Evolutionary conservation across 2,113 vertebrate species (phyloP), one percentile per base, ranked within the genome.

Genomic region (Coptodon rendalli): DNA sequence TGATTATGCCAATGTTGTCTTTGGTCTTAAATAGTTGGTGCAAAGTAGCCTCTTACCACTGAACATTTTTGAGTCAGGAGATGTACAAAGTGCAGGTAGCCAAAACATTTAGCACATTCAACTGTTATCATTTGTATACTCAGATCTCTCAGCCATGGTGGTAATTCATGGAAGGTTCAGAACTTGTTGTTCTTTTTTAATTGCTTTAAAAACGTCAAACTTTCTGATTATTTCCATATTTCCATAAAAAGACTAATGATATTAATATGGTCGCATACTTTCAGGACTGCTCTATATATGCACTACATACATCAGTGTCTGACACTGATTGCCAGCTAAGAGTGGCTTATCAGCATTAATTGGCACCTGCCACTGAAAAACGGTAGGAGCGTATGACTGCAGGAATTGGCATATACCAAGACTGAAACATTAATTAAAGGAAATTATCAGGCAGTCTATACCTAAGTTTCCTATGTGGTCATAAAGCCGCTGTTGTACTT

Each of bases 1-100:
- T 43, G 36, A 71, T 22, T 14, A 43, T 0, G 7, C 12, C 0
- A 24, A 14, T 9, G 0, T 43, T 71, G 66, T 16, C 66, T 2
- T 71, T 71, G 12, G 66, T 71, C 4, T 71, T 40, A n/a, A 40
- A 22, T 3, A 71, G 63, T 71, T 40, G 11, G 34, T 71, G 63
- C 63, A 4, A 38, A 38, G 34, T 68, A 68, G 34, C 63, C 36
- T 38, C 36, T 73, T 9, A 45, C 66, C 13, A 24, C 8, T 27
- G 38, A 73, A 24, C 66, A 27, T 27, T 53, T 53, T 53, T n/a
- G 19, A 53, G 19, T 10, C 14, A 3, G 52, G 19, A 53, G 52
- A 10, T 5, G 9, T n/a, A 8, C 52, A 17, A 22, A 9, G n/a
- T 11, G 52, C 8, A 10, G 19, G 52, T 22, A 22, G 52, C 8